Base-by-base conservation (phyloP, 64 coral and sea anemone species). In the Stichodactyla helianthus region DNA sequence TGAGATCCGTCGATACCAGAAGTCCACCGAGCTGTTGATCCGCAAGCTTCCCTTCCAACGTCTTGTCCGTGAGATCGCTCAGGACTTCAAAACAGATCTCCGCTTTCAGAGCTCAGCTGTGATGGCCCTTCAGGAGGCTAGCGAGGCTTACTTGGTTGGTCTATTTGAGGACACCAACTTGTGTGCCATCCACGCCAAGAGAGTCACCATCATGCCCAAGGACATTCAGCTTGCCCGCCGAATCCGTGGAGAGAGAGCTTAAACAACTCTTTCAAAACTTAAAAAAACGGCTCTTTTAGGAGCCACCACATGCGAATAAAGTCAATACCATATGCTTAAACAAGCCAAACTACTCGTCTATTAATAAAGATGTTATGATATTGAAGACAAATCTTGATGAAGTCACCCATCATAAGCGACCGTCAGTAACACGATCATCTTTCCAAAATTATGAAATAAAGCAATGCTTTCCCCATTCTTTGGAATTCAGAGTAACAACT, bases 111-210 rank as follows among this genome's bases (percentile, higher is more conserved):
- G 93, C 86, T 88, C 86, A 14, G 93, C 93, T 35, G 93, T 95
- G 27, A 95, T 95, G 93, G 93, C 93, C 50, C 89, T 95, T 77
- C 93, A 95, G 76, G 93, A 95, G 54, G 93, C 93, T 71, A 95
- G 93, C 89, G 93, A 95, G 52, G 93, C 93, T 53, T 95, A 95
- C 86, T 85, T 95, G 55, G 93, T 93, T 86, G 94, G 94, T 92
- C 87, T 95, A 23, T 95, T 95, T 89, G 94, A 95, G 81, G 94
- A 95, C 90, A 95, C 94, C 83, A 95, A 95, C 90, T 95, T 95
- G 94, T 95, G 94, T 79, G 94, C 94, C 87, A 95, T 95, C 61
- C 94, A 95, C 79, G 94, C 94, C 91, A 97, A 97, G 91, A 91
- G 94, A 16, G 94, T 93, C 76, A 97, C 91, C 82, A 97, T 95